Conservation (phyloP, 2,113 vertebrate species). For the Neolamprologus tretocephalus region DNA sequence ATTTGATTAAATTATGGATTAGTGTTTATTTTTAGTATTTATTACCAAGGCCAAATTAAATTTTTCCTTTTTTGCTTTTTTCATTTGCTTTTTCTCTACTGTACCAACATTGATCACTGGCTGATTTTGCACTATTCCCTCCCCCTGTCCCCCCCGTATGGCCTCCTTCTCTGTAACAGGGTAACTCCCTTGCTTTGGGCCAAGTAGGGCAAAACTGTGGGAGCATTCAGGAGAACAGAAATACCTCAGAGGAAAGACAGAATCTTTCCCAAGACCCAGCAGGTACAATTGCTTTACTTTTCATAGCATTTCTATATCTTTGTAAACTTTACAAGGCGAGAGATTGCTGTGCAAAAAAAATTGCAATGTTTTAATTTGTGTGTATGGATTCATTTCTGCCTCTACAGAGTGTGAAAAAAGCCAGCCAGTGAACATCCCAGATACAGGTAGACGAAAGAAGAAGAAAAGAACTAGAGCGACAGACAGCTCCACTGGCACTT, state of each 20-base stretch:
- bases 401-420: constrained; percentile 81
- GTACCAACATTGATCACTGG: not conserved
- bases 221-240: constrained; percentile 20
- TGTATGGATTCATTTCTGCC: not conserved
- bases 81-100: not conserved
- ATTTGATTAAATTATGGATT: not conserved
- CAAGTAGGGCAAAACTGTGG: constrained; percentile 46
- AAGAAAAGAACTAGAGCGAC: constrained; percentile 84
- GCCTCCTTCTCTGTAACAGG: constrained; percentile 42
- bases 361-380: not conserved
- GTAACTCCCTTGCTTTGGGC: constrained; percentile 48
- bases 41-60: not conserved
- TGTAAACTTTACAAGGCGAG: not conserved
- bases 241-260: constrained; percentile 19
- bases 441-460: constrained; percentile 80
- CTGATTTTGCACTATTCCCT: not conserved
- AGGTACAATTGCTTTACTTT: constrained; percentile 23
- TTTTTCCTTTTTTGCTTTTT: not conserved
- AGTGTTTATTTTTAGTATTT: not conserved
- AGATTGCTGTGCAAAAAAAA: not conserved
- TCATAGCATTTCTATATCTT: not conserved
- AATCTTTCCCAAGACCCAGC: constrained; percentile 17
- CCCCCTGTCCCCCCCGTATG: not conserved
- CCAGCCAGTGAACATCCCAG: constrained; percentile 79
- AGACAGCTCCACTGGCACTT: constrained; percentile 80